phyloP scores from a whole-genome alignment of 2,888 invertebrate species.

The Timema podura region DNA sequence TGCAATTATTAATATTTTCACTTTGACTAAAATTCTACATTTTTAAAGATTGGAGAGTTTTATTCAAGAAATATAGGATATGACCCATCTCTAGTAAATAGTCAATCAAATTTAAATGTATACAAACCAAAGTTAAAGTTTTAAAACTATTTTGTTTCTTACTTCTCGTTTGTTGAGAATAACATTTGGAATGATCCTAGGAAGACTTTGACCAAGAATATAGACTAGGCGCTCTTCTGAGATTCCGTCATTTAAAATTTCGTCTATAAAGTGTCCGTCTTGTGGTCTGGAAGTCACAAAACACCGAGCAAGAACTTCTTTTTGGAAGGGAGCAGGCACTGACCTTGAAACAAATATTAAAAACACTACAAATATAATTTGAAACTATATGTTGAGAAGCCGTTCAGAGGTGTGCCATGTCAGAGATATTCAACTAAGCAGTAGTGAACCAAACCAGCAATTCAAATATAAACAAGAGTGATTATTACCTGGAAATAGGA shows the following conservation, averaged over 20 bases:
- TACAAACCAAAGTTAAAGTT: neutral
- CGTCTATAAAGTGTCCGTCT: constrained; percentile 38
- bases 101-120: no score
- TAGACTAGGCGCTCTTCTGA: constrained; percentile 25
- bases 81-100: no score
- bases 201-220: constrained; percentile 46
- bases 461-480: no score
- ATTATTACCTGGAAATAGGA: constrained; percentile 17
- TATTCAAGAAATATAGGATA: no score
- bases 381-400: no score
- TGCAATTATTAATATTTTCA: no score
- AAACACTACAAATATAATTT: neutral
- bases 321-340: constrained; percentile 51
- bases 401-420: no score
- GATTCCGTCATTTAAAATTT: constrained; percentile 30
- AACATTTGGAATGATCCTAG: constrained; percentile 63
- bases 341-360: constrained; percentile 42
- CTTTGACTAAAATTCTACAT: no score
- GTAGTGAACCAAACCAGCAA: no score
- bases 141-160: constrained; percentile 23
- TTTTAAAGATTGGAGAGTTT: no score
- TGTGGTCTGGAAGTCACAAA: constrained; percentile 44
- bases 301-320: constrained; percentile 51
- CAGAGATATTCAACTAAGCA: no score
- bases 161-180: constrained; percentile 62